Base-by-base conservation (phyloP, 64 coral and sea anemone species). In the Hydrozoanthus tunicans region DNA sequence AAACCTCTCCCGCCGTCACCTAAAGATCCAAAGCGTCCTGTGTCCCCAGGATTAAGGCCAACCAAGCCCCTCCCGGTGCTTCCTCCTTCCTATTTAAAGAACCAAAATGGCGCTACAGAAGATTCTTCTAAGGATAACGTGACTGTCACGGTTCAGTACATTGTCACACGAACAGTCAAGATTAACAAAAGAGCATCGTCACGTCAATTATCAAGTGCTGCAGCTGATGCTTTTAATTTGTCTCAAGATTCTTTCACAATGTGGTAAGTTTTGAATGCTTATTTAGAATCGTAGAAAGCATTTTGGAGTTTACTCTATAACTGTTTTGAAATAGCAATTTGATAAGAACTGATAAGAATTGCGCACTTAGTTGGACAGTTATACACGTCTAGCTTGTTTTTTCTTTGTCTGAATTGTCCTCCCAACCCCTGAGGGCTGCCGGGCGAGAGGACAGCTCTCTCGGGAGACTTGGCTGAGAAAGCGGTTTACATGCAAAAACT, bases 121-220 rank as follows among this genome's bases (percentile, higher is more conserved):
- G 5, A 4, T 12, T 53, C 12, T 58, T 59, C 81, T 20, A 69
- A n/a, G 32, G 59, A 78, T 78, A 74, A 89, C 56, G 82, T 77
- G 58, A 89, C 67, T n/a, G 90, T 96, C 7, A 96, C 80, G 11
- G 59, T 96, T 27, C 92, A 96, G 70, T 69, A 93, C 5, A 68
- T 96, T 81, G 58, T 96, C 64, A 96, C 92, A 64, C 91, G 95
- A 26, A 89, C 95, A 11, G 61, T 96, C 9, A 92, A 93, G 90
- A 83, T 96, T 3, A 81, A 82, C 51, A 66, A 80, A 56, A 57
- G 73, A 55, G 81, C 89, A 53, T 93, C 94, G 59, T 62, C 92
- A 43, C 51, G 74, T 11, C 89, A 96, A 26, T 76, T 96, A 66
- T 80, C 74, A 15, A 61, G 60, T 53, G 92, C 95, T 15, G 95